phyloP scores from a whole-genome alignment of 2,797 vertebrate species.

The Pachyuromys duprasi region DNA sequence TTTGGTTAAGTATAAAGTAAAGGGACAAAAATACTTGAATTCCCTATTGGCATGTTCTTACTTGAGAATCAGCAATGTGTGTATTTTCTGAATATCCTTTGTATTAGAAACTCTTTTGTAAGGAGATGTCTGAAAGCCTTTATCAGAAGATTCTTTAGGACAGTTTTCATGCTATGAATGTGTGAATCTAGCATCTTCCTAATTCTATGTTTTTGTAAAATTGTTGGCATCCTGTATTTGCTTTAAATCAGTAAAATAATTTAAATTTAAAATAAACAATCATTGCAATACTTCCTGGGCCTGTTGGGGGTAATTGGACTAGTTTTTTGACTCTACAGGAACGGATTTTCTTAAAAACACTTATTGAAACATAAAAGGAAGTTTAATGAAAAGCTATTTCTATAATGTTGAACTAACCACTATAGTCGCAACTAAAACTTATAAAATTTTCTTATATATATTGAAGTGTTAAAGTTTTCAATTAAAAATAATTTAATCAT shows the following conservation, averaged over 20 bases:
- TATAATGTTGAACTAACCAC: background rate
- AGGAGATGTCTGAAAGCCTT: background rate
- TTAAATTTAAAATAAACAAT: background rate
- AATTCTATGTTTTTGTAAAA: background rate
- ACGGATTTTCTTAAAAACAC: background rate
- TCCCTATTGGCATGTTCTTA: background rate
- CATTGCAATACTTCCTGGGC: background rate
- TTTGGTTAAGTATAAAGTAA: background rate
- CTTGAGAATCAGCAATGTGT: background rate
- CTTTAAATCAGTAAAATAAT: background rate
- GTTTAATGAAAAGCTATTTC: background rate
- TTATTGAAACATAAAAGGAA: background rate
- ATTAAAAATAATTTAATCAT: background rate
- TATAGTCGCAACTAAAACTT: background rate
- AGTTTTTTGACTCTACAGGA: background rate
- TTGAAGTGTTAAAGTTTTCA: background rate
- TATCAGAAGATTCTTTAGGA: background rate
- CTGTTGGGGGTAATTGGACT: no score
- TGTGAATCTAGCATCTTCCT: background rate
- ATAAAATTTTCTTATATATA: background rate
- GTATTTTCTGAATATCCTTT: background rate
- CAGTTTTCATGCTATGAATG: background rate
- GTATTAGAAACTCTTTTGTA: background rate
- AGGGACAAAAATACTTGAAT: background rate
- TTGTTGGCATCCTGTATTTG: background rate